These are phyloP conservation scores for Atherinosoma microstoma DNA, from an alignment of 2,797 vertebrate genomes.

Conservation along the genomic window DNA sequence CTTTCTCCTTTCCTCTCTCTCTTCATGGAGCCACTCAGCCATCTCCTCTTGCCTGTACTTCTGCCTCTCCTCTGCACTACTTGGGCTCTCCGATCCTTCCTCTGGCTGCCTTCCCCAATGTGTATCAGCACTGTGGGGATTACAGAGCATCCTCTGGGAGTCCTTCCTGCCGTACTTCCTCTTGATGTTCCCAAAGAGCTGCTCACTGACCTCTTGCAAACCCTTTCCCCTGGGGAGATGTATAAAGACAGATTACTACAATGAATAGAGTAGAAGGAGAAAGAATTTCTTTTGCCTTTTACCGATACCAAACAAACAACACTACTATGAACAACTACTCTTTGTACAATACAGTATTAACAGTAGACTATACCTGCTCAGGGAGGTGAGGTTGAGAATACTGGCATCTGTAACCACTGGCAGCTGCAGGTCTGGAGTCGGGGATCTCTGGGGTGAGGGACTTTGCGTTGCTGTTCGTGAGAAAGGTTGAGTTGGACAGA, in stretches of 20 bases:
- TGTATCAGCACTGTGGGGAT: constrained; percentile 83
- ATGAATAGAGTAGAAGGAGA: constrained; percentile 4
- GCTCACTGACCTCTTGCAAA: constrained; percentile 87
- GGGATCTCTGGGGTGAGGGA: constrained; percentile 76
- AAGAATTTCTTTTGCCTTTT: constrained; percentile 23
- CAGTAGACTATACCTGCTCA: constrained; percentile 73
- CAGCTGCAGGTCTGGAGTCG: constrained; percentile 79
- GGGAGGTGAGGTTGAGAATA: constrained; percentile 81
- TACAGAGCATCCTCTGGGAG: constrained; percentile 82
- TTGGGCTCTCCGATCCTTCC: constrained; percentile 86
- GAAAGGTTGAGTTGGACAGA: constrained; percentile 84
- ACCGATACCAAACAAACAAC: constrained; percentile 1
- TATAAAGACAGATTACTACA: constrained; percentile 48
- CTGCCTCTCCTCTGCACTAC: constrained; percentile 86
- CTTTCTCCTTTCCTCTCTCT: constrained; percentile 77
- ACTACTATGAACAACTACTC: not conserved
- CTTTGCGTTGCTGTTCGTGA: constrained; percentile 82
- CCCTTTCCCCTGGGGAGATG: constrained; percentile 84
- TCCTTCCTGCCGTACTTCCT: constrained; percentile 95
- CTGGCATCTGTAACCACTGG: constrained; percentile 83
- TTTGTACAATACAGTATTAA: not conserved
- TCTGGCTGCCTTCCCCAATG: constrained; percentile 90
- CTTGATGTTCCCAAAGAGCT: constrained; percentile 87
- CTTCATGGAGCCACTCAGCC: constrained; percentile 68
- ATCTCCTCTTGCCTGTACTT: constrained; percentile 75